A percentile compares a stretch with the other conserved stretches of the same genome.
These are phyloP conservation scores for Lasioglossum oenotherae DNA, from an alignment of 2,888 invertebrate genomes.

Conservation along the genomic window DNA sequence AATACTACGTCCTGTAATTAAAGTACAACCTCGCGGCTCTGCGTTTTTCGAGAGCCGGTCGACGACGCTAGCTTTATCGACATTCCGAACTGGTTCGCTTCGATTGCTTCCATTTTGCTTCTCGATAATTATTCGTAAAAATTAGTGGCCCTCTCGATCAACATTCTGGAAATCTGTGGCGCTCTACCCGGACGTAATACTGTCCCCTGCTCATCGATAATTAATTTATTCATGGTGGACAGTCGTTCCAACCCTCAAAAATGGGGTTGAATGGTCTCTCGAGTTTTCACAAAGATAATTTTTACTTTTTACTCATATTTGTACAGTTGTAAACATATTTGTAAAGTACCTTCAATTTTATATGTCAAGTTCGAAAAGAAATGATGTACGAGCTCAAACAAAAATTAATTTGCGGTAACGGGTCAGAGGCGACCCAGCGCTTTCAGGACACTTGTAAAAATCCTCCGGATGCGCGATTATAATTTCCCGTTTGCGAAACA, in stretches of 20 bases:
- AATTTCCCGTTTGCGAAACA: not conserved
- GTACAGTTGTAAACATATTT: no score
- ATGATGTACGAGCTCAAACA: no score
- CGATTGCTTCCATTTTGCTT: not conserved
- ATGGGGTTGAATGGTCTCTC: not conserved
- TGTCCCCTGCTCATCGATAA: not conserved
- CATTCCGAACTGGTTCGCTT: not conserved
- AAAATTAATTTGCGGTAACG: not conserved
- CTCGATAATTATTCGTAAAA: not conserved
- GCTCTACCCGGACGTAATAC: not conserved
- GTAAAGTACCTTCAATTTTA: not conserved
- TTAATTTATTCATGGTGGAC: not conserved
- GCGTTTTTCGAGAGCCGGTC: not conserved
- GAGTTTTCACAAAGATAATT: not conserved
- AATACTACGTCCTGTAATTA: conserved; percentile 39
- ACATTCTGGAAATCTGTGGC: not conserved
- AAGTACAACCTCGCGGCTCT: conserved; percentile 19
- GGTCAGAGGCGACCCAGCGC: not conserved
- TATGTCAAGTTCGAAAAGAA: no score
- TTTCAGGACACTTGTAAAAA: not conserved
- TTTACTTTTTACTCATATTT: no score
- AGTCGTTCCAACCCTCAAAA: not conserved
- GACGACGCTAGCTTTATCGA: not conserved
- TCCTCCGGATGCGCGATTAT: not conserved
- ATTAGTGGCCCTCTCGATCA: not conserved